These are phyloP conservation scores for Cyclopterus lumpus DNA, from an alignment of 2,797 vertebrate species.

Conservation along the genomic window DNA sequence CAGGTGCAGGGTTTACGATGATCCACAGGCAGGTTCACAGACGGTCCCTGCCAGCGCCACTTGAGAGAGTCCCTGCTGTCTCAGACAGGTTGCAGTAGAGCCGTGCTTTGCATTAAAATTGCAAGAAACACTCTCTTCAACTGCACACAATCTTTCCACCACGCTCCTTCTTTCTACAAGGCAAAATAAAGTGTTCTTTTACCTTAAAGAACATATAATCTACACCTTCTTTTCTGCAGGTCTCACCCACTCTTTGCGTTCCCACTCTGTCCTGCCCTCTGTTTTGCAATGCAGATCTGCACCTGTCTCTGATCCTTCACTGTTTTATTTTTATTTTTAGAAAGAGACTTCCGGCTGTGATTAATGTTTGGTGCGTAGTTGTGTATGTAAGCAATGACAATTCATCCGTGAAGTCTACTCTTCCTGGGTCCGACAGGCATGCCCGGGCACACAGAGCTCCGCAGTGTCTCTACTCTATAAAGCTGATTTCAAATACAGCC, in stretches of 20 bases:
- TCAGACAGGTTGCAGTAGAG: slow-evolving; percentile 72
- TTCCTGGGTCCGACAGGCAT: slow-evolving; percentile 71
- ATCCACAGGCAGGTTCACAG: slow-evolving; percentile 74
- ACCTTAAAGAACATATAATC: slow-evolving; percentile 36
- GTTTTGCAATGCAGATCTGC: slow-evolving; percentile 46
- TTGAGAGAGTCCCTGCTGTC: slow-evolving; percentile 74
- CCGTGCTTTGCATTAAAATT: slow-evolving; percentile 79
- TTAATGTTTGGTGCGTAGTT: slow-evolving; percentile 80
- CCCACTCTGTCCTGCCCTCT: slow-evolving; percentile 29
- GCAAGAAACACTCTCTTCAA: slow-evolving; percentile 60
- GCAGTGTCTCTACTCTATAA: slow-evolving; percentile 70
- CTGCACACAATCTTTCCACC: slow-evolving; percentile 31
- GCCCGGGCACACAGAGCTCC: slow-evolving; percentile 62
- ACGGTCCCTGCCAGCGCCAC: slow-evolving; percentile 71
- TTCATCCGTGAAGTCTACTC: slow-evolving; percentile 71
- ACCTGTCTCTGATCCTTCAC: slow-evolving; percentile 46
- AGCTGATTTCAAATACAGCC: slow-evolving; percentile 80
- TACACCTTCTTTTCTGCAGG: slow-evolving; percentile 16
- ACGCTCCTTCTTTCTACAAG: slow-evolving; percentile 34
- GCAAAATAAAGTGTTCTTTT: slow-evolving; percentile 46
- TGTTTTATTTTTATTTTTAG: slow-evolving; percentile 44
- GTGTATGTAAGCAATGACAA: slow-evolving; percentile 81
- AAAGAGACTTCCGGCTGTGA: slow-evolving; percentile 67
- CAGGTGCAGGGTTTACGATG: slow-evolving; percentile 73
- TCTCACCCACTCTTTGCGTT: slow-evolving; percentile 27